Percentiles rank a stretch among this genome's conserved stretches.
Conservation (phyloP, 2,113 vertebrate species). For the Balaeniceps rex region DNA sequence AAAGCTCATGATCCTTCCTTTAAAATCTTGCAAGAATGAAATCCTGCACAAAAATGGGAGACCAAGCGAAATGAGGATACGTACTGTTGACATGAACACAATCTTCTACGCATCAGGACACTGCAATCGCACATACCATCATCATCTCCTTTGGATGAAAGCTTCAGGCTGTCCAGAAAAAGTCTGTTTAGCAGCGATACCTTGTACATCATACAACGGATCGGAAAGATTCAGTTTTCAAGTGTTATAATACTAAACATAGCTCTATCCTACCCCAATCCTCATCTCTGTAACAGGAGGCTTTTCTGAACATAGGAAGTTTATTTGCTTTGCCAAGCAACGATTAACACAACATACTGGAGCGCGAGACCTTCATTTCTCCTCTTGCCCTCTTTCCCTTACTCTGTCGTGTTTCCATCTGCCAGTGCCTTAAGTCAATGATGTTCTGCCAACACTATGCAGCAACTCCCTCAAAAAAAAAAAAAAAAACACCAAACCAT, state of each 20-base stretch:
- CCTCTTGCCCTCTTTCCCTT: neutral
- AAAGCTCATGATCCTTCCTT: constrained; percentile 16
- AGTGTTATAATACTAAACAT: too few species aligned
- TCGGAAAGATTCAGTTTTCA: too few species aligned
- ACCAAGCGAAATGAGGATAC: neutral
- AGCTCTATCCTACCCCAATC: neutral
- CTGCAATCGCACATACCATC: neutral
- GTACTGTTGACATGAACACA: neutral
- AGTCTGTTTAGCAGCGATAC: neutral
- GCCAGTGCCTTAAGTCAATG: neutral
- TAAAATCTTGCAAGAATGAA: neutral
- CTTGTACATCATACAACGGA: neutral
- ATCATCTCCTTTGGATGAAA: neutral
- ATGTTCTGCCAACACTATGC: neutral
- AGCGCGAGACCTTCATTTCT: neutral
- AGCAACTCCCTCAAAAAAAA: neutral
- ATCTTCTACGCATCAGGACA: neutral
- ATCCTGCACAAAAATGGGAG: neutral
- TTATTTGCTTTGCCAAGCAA: neutral
- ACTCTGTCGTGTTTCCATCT: neutral
- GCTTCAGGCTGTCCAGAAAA: neutral
- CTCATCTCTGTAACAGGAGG: neutral
- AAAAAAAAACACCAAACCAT: too few species aligned
- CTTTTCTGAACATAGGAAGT: neutral
- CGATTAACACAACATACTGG: neutral